Evolutionary conservation across 2,113 vertebrate genomes (phyloP).

Genomic region (Mixornis gularis): DNA sequence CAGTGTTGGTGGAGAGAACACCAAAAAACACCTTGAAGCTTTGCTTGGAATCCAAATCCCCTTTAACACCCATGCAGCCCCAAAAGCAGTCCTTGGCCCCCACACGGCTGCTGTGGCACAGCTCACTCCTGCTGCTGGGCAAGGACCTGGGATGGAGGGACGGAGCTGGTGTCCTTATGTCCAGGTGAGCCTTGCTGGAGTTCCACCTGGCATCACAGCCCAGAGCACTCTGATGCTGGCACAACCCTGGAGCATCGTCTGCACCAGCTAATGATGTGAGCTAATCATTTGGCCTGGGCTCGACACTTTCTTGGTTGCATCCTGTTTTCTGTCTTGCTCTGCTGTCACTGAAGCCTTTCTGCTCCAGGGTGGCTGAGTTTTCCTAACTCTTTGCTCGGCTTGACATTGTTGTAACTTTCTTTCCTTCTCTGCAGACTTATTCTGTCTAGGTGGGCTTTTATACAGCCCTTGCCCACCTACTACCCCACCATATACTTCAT

Average conservation of each 20-base stretch:
- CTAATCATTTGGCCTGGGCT: neutral
- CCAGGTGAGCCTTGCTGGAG: neutral
- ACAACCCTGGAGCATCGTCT: accelerated
- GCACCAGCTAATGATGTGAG: neutral
- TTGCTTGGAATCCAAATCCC: neutral
- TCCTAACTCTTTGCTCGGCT: neutral
- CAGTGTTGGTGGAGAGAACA: neutral
- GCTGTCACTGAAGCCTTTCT: neutral
- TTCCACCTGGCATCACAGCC: neutral
- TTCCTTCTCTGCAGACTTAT: neutral
- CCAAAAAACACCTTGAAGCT: neutral
- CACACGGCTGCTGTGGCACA: accelerated
- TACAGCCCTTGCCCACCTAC: neutral
- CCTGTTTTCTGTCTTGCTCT: neutral
- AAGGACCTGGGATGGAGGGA: accelerated
- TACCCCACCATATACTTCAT: accelerated
- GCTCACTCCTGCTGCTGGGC: neutral
- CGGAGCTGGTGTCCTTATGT: accelerated
- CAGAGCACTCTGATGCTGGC: accelerated
- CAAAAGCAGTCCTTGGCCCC: neutral
- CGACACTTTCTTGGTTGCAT: neutral
- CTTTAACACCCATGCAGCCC: accelerated
- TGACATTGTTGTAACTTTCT: neutral
- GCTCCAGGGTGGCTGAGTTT: neutral
- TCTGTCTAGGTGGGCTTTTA: accelerated